phyloP scores from a whole-genome alignment of 1,140 invertebrate species.

The Lamellibrachia luymesi region DNA sequence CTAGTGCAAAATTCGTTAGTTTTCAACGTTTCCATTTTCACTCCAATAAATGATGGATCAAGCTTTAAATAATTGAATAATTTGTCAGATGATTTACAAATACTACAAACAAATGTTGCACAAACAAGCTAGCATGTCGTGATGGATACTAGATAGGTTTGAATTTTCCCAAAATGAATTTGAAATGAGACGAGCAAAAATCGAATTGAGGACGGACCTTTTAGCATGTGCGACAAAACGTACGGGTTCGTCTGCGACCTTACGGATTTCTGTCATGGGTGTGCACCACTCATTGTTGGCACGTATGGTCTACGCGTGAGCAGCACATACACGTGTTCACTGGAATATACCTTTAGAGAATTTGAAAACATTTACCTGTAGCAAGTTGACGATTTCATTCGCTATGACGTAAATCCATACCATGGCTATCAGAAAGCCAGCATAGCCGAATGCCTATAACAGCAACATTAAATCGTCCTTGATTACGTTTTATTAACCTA shows the following conservation, averaged over 20 bases:
- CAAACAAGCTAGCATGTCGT: not conserved
- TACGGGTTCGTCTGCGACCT: not conserved
- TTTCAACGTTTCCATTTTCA: too few relatives aligned
- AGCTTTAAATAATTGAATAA: too few relatives aligned
- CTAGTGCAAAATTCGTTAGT: too few relatives aligned
- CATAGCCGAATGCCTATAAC: constrained; percentile 62
- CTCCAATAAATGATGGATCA: too few relatives aligned
- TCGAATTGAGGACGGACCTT: not conserved
- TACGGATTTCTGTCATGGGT: too few relatives aligned
- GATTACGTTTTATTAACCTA: too few relatives aligned
- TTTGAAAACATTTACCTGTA: constrained; percentile 53
- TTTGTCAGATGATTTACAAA: too few relatives aligned
- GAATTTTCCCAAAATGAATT: too few relatives aligned
- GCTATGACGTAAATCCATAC: constrained; percentile 70
- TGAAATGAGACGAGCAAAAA: too few relatives aligned
- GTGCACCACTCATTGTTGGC: not conserved
- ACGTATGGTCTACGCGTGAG: not conserved
- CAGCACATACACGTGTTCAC: not conserved
- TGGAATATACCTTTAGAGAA: too few relatives aligned
- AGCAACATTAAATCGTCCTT: not conserved
- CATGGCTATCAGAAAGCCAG: constrained; percentile 67
- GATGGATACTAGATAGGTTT: too few relatives aligned
- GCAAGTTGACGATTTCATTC: constrained; percentile 67
- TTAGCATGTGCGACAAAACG: not conserved
- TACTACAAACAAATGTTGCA: not conserved